Base-by-base conservation (phyloP, 2,113 vertebrate genomes). In the Elephantulus edwardii region DNA sequence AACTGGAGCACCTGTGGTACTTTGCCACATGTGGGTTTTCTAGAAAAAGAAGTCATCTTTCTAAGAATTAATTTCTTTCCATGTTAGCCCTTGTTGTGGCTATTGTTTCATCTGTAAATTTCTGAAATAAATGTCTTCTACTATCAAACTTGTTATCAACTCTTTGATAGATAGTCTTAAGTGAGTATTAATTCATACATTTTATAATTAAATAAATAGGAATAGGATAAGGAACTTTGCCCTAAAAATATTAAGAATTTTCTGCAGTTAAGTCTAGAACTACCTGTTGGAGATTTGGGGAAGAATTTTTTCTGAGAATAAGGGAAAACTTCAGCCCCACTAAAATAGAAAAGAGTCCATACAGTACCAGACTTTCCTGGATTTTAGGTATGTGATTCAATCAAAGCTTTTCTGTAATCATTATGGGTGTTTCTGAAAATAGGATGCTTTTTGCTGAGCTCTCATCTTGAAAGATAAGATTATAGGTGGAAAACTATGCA, bases 381-480 rank as follows among this genome's bases (percentile, higher is more conserved):
- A 16, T n/a, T 85, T 86, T 88, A 83, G 20, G 46, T 72, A 5
- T 68, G 50, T 74, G 22, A 79, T 48, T 90, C 78, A 91, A 75
- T 89, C 74, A 94, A 88, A 94, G 52, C 8, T n/a, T 86, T 93
- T 26, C 28, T 72, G 80, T 66, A 91, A 90, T 86, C 35, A 74
- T 86, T 83, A 94, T 9, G 8, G 66, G 70, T 83, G 76, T 20
- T 90, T 28, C 74, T 83, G 71, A 95, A 95, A 95, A 95, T 92
- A 90, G 76, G 16, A 46, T 26, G 28, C 74, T 60, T 94, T 95
- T 94, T 86, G 72, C 80, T 93, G 72, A 92, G n/a, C 13, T 96
- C 46, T 91, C 38, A 92, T 42, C 91, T 88, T 93, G 87, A 93
- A 95, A 86, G 46, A 81, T 91, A 93, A 95, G 68, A 95, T 87